phyloP scores from a whole-genome alignment of 2,797 vertebrate genomes.

The Orientallactaga sibirica region DNA sequence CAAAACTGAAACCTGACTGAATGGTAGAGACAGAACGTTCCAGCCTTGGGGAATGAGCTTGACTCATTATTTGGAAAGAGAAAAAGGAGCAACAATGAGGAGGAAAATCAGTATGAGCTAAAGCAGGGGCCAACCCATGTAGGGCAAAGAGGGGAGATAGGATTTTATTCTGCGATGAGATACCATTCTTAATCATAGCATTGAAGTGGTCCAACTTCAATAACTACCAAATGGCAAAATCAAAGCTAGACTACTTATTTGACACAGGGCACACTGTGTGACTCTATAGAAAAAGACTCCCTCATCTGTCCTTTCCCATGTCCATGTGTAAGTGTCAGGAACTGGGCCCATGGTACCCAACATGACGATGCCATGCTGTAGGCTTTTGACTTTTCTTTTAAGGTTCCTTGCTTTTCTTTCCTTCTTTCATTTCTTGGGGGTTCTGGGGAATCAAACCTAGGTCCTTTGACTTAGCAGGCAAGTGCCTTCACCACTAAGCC shows the following conservation, averaged over 20 bases:
- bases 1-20: conserved; percentile 19
- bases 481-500: too few relatives aligned
- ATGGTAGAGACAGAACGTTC: background rate
- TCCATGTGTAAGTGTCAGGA: background rate
- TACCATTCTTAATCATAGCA: conserved; percentile 4
- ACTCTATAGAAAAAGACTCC: background rate
- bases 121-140: background rate
- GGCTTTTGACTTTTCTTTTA: conserved; percentile 53
- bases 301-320: background rate
- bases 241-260: background rate
- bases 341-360: background rate
- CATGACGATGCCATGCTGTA: background rate
- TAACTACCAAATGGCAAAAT: conserved; percentile 42
- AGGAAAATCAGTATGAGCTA: background rate
- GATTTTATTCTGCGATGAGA: conserved; percentile 57
- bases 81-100: background rate
- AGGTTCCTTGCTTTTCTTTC: background rate
- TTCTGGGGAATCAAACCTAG: too few relatives aligned
- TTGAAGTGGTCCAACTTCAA: conserved; percentile 18
- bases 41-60: conserved; percentile 5
- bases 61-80: background rate
- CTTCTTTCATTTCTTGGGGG: too few relatives aligned
- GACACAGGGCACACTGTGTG: background rate
- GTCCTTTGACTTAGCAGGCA: too few relatives aligned
- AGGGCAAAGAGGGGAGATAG: background rate